These are phyloP conservation scores for Gavialis gangeticus DNA, from an alignment of 2,113 vertebrate genomes.

Conservation along the genomic window DNA sequence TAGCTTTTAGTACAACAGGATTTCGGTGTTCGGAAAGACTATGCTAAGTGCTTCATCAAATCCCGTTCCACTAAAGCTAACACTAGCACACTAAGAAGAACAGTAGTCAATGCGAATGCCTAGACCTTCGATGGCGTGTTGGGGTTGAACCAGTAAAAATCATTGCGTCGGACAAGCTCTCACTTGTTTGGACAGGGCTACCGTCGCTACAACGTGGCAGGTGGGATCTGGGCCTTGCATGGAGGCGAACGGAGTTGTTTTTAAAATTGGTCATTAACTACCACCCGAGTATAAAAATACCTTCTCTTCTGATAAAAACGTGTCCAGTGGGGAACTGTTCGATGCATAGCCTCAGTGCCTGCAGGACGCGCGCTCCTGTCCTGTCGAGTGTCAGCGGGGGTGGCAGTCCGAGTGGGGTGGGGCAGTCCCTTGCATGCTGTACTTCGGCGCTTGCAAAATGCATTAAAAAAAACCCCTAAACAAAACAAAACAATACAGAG, in stretches of 20 bases:
- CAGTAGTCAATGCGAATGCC: background rate
- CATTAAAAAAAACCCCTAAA: no score
- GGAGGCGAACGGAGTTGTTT: slow-evolving; percentile 13
- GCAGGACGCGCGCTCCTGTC: background rate
- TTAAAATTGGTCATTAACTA: slow-evolving; percentile 47
- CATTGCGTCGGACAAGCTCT: background rate
- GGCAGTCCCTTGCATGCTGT: background rate
- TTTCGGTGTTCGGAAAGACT: slow-evolving; percentile 57
- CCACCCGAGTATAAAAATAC: slow-evolving; percentile 80
- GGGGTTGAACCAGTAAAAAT: slow-evolving; percentile 9
- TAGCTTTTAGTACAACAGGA: slow-evolving; percentile 70
- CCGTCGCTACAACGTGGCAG: background rate
- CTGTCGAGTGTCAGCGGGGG: background rate
- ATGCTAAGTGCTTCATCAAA: slow-evolving; percentile 75
- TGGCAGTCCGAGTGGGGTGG: background rate
- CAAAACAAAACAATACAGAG: background rate
- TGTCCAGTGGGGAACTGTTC: slow-evolving; percentile 68
- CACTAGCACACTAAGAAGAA: background rate
- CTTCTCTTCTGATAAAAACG: slow-evolving; percentile 81
- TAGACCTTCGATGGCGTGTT: background rate
- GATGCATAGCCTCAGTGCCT: slow-evolving; percentile 59
- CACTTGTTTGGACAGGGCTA: background rate
- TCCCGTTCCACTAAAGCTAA: slow-evolving; percentile 69
- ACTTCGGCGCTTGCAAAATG: background rate
- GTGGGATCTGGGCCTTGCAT: background rate